Conservation (phyloP, 2,113 vertebrate genomes). For the Picathartes gymnocephalus region DNA sequence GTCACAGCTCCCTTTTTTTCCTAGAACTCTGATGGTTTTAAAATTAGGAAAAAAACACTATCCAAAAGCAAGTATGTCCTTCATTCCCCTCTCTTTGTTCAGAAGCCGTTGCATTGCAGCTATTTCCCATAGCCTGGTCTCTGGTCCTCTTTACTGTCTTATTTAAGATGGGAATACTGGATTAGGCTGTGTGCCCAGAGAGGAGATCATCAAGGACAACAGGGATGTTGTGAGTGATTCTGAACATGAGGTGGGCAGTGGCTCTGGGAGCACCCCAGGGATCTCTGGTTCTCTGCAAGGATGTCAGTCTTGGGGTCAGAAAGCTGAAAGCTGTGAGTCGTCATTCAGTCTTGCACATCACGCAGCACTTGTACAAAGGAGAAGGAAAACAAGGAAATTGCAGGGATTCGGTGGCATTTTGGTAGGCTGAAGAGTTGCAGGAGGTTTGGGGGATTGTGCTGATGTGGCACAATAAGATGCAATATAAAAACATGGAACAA, state of each 20-base stretch:
- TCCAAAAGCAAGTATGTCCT: neutral
- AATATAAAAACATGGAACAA: neutral
- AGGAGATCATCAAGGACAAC: neutral
- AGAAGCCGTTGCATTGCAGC: neutral
- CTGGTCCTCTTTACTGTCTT: neutral
- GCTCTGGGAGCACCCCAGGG: neutral
- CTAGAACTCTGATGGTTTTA: neutral
- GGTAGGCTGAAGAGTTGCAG: neutral
- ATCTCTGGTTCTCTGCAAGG: neutral
- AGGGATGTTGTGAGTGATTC: neutral
- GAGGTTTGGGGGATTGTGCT: neutral
- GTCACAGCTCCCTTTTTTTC: neutral
- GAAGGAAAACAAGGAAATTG: neutral
- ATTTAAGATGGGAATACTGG: neutral
- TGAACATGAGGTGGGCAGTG: neutral
- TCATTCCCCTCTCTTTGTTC: neutral
- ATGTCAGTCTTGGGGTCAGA: neutral
- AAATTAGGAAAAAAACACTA: neutral
- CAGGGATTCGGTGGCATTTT: neutral
- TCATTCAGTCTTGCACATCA: neutral
- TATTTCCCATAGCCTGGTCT: neutral
- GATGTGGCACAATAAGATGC: neutral
- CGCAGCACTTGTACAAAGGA: neutral
- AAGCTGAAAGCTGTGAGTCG: rapidly evolving
- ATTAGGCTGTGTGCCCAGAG: neutral